Base-by-base conservation (phyloP, 2,888 invertebrate genomes). In the Meiosimyza platycephala region DNA sequence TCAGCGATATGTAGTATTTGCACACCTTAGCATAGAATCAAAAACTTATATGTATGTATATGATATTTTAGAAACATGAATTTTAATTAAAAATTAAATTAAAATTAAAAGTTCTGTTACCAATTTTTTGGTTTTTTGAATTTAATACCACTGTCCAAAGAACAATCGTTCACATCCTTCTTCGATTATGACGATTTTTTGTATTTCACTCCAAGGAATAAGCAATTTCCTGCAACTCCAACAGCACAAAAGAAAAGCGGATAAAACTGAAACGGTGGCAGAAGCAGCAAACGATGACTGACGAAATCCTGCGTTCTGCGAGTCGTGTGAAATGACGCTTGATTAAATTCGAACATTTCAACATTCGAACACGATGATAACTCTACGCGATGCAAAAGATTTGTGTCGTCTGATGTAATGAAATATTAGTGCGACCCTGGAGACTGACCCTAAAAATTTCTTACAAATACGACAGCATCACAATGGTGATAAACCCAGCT, bases 341-440 rank as follows among this genome's bases (percentile, higher is more conserved):
- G 59, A 60, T 60, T 60, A 60, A 60, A 60, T 60, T 60, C 59
- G 59, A 60, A 12, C 59, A 60, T 40, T 40, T 40, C 40, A 40
- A 40, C 40, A 40, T 40, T 40, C 40, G 40, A 40, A 40, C 40
- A 40, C 9, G 40, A 40, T 40, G 40, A 40, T 40, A 40, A 6
- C 40, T 40, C 40, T 40, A 40, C 4, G 40, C 40, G 40, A 40
- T 28, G 28, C 22, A 6, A 16, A 59, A 47, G 16, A 33, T 48
- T 55, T 57, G 69, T 54, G 16, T 22, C 33, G 51, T 67, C 47
- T 48, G 59, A 59, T 60, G 69, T 69, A 69, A 69, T 69, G 69
- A 69, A 69, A 69, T 69, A 69, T 59, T 57, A 69, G 69, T 69
- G 60, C 22, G 60, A 51, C 69, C 69, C 69, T 22, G 40, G 69